phyloP scores from a whole-genome alignment of 2,797 vertebrate species.

The Pogoniulus pusillus region DNA sequence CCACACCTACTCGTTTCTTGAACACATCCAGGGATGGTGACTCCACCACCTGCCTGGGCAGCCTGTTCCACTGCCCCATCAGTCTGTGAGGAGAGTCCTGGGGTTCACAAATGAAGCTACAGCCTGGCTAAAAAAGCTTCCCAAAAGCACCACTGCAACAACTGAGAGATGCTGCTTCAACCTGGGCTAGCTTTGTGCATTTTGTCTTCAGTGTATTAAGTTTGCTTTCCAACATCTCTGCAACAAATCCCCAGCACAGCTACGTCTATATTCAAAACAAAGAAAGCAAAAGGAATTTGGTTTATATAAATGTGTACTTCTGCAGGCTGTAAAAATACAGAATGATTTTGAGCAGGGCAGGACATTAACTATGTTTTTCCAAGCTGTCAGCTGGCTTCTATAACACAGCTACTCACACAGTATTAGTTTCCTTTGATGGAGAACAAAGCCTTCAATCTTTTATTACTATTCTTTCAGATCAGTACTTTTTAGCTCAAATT shows the following conservation, averaged over 20 bases:
- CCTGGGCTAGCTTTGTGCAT: neutral
- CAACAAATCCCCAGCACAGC: neutral
- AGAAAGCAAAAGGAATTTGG: constrained; percentile 37
- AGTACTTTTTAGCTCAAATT: neutral
- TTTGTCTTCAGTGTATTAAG: neutral
- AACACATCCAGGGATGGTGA: too few relatives aligned
- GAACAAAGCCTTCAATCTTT: neutral
- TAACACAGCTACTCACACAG: neutral
- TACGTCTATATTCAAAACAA: constrained; percentile 22
- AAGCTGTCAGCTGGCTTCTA: neutral
- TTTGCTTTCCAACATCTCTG: neutral
- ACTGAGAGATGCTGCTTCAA: neutral
- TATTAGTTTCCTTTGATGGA: neutral
- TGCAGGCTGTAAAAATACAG: constrained; percentile 17
- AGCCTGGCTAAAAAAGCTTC: neutral
- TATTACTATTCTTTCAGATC: too few relatives aligned
- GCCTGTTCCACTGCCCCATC: too few relatives aligned
- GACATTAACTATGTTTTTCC: neutral
- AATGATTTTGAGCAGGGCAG: constrained; percentile 1
- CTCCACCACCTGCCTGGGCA: too few relatives aligned
- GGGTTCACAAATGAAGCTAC: neutral
- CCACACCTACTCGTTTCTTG: too few relatives aligned
- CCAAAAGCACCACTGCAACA: neutral
- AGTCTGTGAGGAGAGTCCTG: neutral
- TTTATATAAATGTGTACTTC: neutral